phyloP scores from a whole-genome alignment of 2,113 vertebrate genomes.

The Aythya baeri region DNA sequence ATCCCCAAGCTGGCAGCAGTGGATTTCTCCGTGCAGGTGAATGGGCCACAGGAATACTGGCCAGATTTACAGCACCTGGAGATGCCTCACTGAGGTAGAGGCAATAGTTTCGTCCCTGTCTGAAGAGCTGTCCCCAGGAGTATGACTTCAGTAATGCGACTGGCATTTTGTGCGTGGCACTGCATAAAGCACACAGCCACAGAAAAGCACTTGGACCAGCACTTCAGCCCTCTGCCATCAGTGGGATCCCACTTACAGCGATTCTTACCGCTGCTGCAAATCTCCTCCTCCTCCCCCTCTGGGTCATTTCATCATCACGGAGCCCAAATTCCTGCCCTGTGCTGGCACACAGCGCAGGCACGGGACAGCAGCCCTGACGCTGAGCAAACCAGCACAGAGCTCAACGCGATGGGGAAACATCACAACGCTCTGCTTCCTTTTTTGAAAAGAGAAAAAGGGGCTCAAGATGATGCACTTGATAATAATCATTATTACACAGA shows the following conservation, averaged over 20 bases:
- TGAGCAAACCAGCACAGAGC: background rate
- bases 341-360: background rate
- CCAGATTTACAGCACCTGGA: rapidly evolving
- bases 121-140: background rate
- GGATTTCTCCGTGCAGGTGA: background rate
- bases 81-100: background rate
- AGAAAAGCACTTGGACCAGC: background rate
- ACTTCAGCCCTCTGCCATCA: background rate
- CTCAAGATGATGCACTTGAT: background rate
- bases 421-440: background rate
- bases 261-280: background rate
- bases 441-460: background rate
- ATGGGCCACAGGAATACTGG: background rate
- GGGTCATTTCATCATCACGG: background rate
- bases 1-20: background rate
- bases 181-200: background rate
- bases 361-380: background rate
- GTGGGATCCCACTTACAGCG: rapidly evolving
- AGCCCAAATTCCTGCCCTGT: background rate
- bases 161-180: background rate
- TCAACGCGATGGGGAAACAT: background rate
- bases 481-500: background rate
- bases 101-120: background rate
- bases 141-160: rapidly evolving
- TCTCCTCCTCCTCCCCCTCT: background rate